Evolutionary conservation across 2,888 invertebrate species (phyloP), one percentile per base, ranked within the genome.

Genomic region (Steinernema scapterisci): DNA sequence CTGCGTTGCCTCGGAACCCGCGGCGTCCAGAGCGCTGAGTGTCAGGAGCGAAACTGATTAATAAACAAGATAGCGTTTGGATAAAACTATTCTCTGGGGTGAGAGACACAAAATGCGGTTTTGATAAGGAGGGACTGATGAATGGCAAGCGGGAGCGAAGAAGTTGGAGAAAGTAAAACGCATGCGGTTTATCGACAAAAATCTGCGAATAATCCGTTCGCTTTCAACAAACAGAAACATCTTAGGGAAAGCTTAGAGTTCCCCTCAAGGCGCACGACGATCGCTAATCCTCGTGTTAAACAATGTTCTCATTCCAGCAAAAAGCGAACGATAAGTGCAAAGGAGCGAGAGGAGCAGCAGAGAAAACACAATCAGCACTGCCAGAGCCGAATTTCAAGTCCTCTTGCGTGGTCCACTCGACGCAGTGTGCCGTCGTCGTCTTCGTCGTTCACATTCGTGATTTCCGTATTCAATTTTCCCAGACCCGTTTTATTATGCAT

Each of bases 401-500:
- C 63, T 38, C 63, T 63, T 63, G 63, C 63, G 63, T 27, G 38
- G 31, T 63, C 63, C 63, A 25, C 63, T 63, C 63, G 6, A 7
- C 63, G 23, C 31, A 63, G 27, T 63, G 63, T 63, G 63, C 63
- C 21, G 63, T 63, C 63, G 38, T 38, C 38, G 38, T 38, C 38
- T 3, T 38, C 38, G 63, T 63, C 63, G 63, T 63, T 63, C 63
- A 31, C 63, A 63, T 63, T 25, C 31, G 31, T 63, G 63, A 25
- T 63, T 63, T 63, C 63, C 63, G 63, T 63, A 63, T 63, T 63
- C 63, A 63, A 63, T 63, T 63, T 63, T 63, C 63, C 31, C 63
- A 63, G 63, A 63, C 63, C 63, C 63, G 63, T 31, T 63, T 63
- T 63, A 63, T 63, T 63, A 63, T 63, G 63, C 63, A 63, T 63